phyloP scores from a whole-genome alignment of 2,113 vertebrate species.

The Muntiacus reevesi region DNA sequence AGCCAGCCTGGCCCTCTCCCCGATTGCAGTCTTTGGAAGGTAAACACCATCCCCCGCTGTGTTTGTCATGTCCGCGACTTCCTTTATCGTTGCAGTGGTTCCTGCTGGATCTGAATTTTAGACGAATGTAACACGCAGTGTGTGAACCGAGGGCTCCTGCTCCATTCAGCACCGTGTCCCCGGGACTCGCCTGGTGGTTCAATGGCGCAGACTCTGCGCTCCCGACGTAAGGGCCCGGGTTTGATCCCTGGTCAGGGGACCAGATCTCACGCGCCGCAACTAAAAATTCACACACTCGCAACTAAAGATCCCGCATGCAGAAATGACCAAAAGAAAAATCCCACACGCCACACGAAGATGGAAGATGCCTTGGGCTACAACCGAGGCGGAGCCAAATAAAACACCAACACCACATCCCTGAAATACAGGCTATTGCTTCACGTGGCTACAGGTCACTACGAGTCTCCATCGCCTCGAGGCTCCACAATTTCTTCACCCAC shows the following conservation, averaged over 20 bases:
- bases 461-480: rapidly evolving
- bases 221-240: rapidly evolving
- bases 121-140: background rate
- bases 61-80: background rate
- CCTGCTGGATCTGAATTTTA: background rate
- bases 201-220: background rate
- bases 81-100: background rate
- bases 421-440: rapidly evolving
- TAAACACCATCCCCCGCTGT: rapidly evolving
- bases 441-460: background rate
- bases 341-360: rapidly evolving
- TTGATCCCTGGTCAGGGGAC: background rate
- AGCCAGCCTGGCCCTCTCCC: background rate
- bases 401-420: rapidly evolving
- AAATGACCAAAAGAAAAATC: background rate
- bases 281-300: background rate
- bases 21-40: rapidly evolving
- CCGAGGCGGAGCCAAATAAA: background rate
- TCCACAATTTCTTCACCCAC: rapidly evolving
- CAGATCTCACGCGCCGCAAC: background rate
- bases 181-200: background rate
- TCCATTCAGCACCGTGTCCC: rapidly evolving
- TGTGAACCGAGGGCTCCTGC: too few species aligned
- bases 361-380: rapidly evolving
- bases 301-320: background rate